phyloP scores from a whole-genome alignment of 1,140 invertebrate genomes.

The Rhopalosiphum padi region DNA sequence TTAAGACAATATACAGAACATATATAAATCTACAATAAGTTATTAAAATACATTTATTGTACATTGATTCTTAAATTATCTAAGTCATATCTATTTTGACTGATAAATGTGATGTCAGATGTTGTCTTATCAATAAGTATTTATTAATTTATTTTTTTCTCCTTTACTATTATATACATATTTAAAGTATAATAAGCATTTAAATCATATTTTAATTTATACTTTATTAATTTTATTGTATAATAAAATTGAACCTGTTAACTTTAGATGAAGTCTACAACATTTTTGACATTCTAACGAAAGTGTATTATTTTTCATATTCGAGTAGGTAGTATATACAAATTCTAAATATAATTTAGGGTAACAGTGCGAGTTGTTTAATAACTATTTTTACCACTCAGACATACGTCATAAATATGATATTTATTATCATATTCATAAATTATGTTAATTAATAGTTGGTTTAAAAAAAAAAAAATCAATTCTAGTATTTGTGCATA shows the following conservation, averaged over 20 bases:
- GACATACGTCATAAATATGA: not conserved
- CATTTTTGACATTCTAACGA: not conserved
- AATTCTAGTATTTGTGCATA: not conserved
- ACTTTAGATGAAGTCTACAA: not conserved
- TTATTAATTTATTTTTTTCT: not conserved
- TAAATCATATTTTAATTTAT: not conserved
- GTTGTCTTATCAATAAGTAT: not conserved
- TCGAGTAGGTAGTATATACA: not conserved
- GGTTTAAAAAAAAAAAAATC: not conserved
- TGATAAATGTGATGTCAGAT: not conserved
- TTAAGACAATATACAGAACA: not conserved
- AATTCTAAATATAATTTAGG: not conserved
- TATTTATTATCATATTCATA: not conserved
- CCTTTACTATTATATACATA: not conserved
- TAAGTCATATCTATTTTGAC: not conserved
- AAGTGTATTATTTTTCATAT: not conserved
- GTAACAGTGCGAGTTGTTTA: not conserved
- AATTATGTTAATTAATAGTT: slow-evolving; percentile 1
- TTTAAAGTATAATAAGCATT: not conserved
- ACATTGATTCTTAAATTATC: not conserved
- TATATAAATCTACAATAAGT: not conserved
- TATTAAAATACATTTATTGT: not conserved
- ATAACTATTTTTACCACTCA: not conserved
- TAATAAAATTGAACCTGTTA: not conserved
- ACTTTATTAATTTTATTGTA: not conserved